Conservation (phyloP, 2,113 vertebrate genomes). For the Cichladusa arquata region DNA sequence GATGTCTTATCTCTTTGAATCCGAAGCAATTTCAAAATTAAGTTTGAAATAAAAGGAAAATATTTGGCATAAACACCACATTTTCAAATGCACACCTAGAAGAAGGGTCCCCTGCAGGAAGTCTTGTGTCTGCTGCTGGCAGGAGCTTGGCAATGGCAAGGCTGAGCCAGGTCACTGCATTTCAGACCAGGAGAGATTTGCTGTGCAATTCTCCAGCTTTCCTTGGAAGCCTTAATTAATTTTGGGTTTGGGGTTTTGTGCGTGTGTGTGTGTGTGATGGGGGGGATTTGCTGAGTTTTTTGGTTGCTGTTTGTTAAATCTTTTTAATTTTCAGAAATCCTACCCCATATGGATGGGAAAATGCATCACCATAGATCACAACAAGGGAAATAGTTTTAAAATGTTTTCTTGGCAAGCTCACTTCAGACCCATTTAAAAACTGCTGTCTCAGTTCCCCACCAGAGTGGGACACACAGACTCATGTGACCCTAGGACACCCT, state of each 20-base stretch:
- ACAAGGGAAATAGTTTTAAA: neutral
- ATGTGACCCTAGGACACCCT: neutral
- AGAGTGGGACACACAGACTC: neutral
- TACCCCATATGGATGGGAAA: neutral
- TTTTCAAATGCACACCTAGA: neutral
- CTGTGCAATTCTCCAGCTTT: neutral
- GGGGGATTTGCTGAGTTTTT: accelerated
- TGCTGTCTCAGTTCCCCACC: neutral
- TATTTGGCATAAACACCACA: neutral
- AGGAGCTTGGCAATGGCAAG: neutral
- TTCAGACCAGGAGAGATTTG: neutral
- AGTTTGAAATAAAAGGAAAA: neutral
- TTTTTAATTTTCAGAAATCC: neutral
- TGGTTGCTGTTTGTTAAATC: neutral
- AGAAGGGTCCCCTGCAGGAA: accelerated
- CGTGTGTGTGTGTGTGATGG: neutral
- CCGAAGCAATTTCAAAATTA: neutral
- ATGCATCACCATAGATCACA: neutral
- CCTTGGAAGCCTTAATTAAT: neutral
- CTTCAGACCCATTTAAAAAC: neutral
- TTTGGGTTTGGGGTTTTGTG: neutral
- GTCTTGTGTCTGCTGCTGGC: neutral
- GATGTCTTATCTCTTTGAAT: neutral
- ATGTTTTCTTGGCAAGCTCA: neutral
- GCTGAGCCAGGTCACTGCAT: neutral